Evolutionary conservation across 1,140 invertebrate genomes (phyloP).

Genomic region (Drosophila funebris): DNA sequence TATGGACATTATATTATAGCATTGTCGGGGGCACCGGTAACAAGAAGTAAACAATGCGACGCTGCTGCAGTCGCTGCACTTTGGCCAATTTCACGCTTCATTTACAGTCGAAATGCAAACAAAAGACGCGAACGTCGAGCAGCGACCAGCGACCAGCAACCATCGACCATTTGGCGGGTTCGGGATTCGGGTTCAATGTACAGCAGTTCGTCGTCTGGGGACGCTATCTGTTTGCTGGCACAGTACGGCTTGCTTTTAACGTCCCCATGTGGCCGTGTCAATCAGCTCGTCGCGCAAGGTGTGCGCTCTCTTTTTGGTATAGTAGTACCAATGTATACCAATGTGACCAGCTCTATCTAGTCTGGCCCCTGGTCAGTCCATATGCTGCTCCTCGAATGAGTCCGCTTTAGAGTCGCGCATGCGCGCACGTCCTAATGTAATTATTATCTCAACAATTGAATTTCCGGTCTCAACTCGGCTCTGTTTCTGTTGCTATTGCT

Average conservation of each 20-base stretch:
- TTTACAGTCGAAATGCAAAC: conserved; percentile 78
- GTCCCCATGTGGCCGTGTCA: conserved; percentile 79
- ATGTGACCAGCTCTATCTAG: neutral
- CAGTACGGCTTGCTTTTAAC: conserved; percentile 32
- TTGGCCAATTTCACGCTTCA: conserved; percentile 82
- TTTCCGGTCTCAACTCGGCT: conserved; percentile 70
- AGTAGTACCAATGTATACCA: neutral
- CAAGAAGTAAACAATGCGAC: conserved; percentile 80
- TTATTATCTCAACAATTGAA: conserved; percentile 84
- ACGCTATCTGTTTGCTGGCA: conserved; percentile 3
- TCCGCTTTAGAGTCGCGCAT: conserved; percentile 65
- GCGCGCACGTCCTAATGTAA: conserved; percentile 83
- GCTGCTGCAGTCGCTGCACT: conserved; percentile 68
- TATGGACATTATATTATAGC: conserved; percentile 58
- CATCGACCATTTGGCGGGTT: conserved; percentile 45
- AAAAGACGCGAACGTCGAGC: conserved; percentile 55
- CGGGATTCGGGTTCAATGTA: conserved; percentile 62
- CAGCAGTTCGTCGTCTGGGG: conserved; percentile 52
- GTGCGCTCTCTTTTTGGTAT: conserved; percentile 54
- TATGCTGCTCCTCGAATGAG: conserved; percentile 39
- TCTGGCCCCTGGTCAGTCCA: conserved; percentile 31
- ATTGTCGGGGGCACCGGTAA: conserved; percentile 64
- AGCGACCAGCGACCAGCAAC: conserved; percentile 12
- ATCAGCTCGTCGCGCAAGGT: conserved; percentile 80
- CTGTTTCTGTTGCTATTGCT: conserved; percentile 9